Evolutionary conservation across 2,113 vertebrate species (phyloP), one percentile per base, ranked within the genome.

Genomic region (Diadophis punctatus): DNA sequence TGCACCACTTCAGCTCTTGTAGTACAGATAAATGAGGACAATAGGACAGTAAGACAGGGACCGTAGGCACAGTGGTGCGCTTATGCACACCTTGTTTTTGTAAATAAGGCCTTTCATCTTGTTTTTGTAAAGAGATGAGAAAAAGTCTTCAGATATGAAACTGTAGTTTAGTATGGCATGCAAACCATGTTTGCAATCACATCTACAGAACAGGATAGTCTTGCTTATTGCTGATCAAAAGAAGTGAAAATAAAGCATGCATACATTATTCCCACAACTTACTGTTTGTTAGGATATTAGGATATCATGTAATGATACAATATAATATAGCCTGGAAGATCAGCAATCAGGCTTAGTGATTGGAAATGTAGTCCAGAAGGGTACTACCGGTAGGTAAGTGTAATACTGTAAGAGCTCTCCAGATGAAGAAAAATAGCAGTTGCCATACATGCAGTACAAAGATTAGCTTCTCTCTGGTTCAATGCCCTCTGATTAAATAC

Each of bases 391-490:
- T 51, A 80, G 18, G 8, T 43, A 43, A 43, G 8, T 39, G 8
- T 43, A 80, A 80, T 39, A 80, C 8, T 80, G 1, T 43, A 56
- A 89, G n/a, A 2, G 39, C 6, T 95, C 25, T 91, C 51, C 53
- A 93, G 86, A 55, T 23, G 60, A 90, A 49, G 93, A 94, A 91
- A 94, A 20, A 9, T 84, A 94, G 8, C 3, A 94, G 93, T 1
- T 6, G 55, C 88, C 43, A 23, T 11, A 56, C 12, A 58, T 2
- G 90, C 90, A 39, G 52, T 39, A 55, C 34, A 80, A 80, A 80
- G 34, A 46, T 46, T 87, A 86, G 55, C n/a, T 92, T 89, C 93
- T 95, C 84, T 68, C 92, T 6, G 5, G 58, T 92, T 93, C 1
- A 55, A 52, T 94, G 22, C 12, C 87, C 4, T 87, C 22, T 85